Percentiles rank a stretch among this genome's conserved stretches.
Conservation (phyloP, 1,140 invertebrate genomes). For the Conopomorpha cramerella region DNA sequence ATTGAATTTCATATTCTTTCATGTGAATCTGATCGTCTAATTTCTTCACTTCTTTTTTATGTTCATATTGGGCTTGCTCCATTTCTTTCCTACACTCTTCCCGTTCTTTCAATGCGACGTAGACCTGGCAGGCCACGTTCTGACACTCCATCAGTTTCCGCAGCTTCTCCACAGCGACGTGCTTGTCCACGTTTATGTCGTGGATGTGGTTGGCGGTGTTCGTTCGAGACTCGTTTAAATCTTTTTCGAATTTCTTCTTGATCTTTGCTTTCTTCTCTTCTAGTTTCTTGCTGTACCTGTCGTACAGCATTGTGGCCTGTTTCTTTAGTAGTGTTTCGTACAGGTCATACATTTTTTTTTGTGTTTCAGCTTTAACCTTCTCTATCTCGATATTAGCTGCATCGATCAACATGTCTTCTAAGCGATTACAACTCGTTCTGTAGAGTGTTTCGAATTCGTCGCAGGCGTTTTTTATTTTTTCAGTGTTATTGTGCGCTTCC, state of each 20-base stretch:
- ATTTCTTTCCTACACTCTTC: constrained; percentile 26
- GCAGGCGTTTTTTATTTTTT: constrained; percentile 25
- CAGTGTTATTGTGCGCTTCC: constrained; percentile 22
- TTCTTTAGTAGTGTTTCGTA: constrained; percentile 19
- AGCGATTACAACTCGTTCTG: constrained; percentile 20
- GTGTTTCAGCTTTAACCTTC: constrained; percentile 15
- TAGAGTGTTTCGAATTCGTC: constrained; percentile 29
- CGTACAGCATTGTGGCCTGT: constrained; percentile 29
- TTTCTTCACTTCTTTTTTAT: constrained; percentile 23
- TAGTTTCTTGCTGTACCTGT: constrained; percentile 22
- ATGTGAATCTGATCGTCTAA: constrained; percentile 19
- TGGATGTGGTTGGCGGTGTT: constrained; percentile 17
- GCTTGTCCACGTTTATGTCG: constrained; percentile 38
- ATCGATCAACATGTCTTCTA: constrained; percentile 24
- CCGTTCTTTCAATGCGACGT: constrained; percentile 39
- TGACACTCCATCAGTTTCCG: constrained; percentile 28
- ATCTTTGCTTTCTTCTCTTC: constrained; percentile 22
- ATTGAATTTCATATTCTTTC: constrained; percentile 29
- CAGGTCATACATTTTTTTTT: constrained; percentile 18
- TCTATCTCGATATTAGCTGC: constrained; percentile 24
- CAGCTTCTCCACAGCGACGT: constrained; percentile 30
- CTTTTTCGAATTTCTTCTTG: constrained; percentile 20
- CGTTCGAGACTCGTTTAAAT: constrained; percentile 9
- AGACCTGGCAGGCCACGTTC: constrained; percentile 42
- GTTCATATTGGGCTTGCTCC: constrained; percentile 17